Evolutionary conservation across 1,140 invertebrate genomes (phyloP).

Genomic region (Teleopsis dalmanni): DNA sequence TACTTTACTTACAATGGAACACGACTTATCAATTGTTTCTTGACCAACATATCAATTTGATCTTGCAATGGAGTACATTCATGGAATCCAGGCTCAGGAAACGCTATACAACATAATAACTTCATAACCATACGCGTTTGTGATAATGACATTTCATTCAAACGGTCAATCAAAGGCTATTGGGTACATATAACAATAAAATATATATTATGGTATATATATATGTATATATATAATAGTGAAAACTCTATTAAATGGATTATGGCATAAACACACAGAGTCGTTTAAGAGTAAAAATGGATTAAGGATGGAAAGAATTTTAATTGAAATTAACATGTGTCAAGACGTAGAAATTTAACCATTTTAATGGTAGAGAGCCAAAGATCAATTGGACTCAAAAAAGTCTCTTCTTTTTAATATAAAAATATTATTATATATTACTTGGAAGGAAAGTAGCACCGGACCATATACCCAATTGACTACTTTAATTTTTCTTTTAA

Average conservation of each 20-base stretch:
- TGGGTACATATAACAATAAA: slow-evolving; percentile 27
- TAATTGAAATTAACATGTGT: no score
- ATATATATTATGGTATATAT: neutral
- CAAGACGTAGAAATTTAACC: no score
- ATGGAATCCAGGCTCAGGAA: slow-evolving; percentile 42
- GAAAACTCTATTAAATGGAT: slow-evolving; percentile 12
- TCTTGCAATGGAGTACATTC: slow-evolving; percentile 48
- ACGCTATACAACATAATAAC: slow-evolving; percentile 50
- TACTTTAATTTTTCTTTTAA: no score
- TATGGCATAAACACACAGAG: neutral
- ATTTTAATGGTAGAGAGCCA: no score
- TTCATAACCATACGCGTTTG: slow-evolving; percentile 50
- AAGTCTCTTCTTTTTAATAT: no score
- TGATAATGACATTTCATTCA: slow-evolving; percentile 50
- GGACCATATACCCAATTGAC: no score
- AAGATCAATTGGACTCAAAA: no score
- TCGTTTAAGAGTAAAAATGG: no score
- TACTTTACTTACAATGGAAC: slow-evolving; percentile 40
- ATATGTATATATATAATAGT: slow-evolving; percentile 22
- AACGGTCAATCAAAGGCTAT: slow-evolving; percentile 51
- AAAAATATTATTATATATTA: no score
- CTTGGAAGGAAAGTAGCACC: no score
- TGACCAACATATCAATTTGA: slow-evolving; percentile 54
- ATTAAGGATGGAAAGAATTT: no score
- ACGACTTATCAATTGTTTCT: slow-evolving; percentile 54